These are phyloP conservation scores for Lasioglossum morio DNA, from an alignment of 2,888 invertebrate species.

Conservation along the genomic window DNA sequence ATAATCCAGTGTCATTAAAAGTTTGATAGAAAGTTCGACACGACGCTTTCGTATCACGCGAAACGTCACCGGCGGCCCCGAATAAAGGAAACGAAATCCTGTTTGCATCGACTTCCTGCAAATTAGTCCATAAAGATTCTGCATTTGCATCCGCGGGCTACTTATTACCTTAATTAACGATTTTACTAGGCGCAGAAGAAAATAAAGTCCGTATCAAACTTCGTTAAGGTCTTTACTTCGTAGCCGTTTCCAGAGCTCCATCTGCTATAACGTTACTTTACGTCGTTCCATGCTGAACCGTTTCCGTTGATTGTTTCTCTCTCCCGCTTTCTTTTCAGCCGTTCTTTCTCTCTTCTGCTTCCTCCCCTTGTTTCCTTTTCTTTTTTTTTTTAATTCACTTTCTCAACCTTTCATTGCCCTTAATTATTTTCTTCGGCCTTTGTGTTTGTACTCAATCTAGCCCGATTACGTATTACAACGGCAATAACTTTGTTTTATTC, in stretches of 20 bases:
- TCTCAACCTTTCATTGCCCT: background rate
- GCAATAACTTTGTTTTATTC: background rate
- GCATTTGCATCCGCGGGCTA: slow-evolving; percentile 5
- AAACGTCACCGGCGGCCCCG: background rate
- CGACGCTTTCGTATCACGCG: background rate
- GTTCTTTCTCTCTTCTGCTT: background rate
- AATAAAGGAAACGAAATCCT: background rate
- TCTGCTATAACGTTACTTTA: background rate
- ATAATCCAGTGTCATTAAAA: background rate
- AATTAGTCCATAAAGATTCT: slow-evolving; percentile 11
- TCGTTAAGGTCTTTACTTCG: slow-evolving; percentile 9
- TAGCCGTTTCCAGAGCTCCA: background rate
- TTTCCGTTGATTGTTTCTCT: background rate
- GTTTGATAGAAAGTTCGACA: background rate
- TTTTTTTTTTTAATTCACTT: background rate
- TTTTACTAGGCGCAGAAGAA: slow-evolving; percentile 4
- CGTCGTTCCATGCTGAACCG: background rate
- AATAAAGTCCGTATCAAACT: slow-evolving; percentile 16
- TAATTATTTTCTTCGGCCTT: background rate
- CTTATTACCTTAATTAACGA: slow-evolving; percentile 13
- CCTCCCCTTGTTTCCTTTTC: background rate
- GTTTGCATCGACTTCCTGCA: background rate
- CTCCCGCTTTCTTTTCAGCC: background rate
- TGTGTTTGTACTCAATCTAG: background rate
- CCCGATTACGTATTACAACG: background rate